These are phyloP conservation scores for Caenorhabditis elegans DNA, from an alignment of 1,140 invertebrate species.

Conservation along the genomic window WBcel235 BX284605.5:4578001-4578500, in stretches of 20 bases:
- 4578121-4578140: no score
- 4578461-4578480: neutral
- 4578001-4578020: neutral
- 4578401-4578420: neutral
- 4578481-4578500: neutral
- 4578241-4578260: neutral
- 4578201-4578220: neutral
- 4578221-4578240: neutral
- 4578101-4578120: no score
- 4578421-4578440: neutral
- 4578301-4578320: neutral
- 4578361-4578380: neutral
- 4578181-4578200: no score
- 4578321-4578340: neutral
- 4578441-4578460: neutral
- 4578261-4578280: neutral
- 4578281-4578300: neutral
- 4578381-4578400: neutral
- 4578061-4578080: neutral
- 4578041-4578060: neutral
- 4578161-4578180: no score
- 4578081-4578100: no score
- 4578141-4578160: no score
- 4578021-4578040: neutral
- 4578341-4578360: neutral